Conservation (phyloP, 2,113 vertebrate species). For the Marmota monax region DNA sequence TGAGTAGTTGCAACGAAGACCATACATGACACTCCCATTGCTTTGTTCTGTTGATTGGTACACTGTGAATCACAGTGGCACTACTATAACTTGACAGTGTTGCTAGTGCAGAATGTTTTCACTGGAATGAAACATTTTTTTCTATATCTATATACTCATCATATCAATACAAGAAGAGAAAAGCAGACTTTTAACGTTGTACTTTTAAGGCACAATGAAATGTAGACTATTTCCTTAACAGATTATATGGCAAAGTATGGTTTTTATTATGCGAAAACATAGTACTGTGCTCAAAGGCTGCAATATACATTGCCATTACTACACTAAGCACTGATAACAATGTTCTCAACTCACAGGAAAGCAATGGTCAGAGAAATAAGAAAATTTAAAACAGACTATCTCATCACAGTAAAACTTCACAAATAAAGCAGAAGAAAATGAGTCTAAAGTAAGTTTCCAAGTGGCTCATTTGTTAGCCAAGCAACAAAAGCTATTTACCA, state of each 20-base stretch:
- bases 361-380: constrained; percentile 8
- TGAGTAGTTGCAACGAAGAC: neutral
- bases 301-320: neutral
- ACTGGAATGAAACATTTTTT: neutral
- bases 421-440: neutral
- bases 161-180: neutral
- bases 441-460: neutral
- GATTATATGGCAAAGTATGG: neutral
- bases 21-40: neutral
- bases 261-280: neutral
- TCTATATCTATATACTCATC: neutral
- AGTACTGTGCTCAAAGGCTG: neutral
- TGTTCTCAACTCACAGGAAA: neutral
- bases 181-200: neutral
- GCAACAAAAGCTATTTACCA: constrained; percentile 33
- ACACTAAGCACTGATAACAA: neutral
- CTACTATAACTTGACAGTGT: neutral
- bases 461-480: constrained; percentile 7
- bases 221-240: neutral
- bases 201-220: neutral
- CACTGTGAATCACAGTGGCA: neutral
- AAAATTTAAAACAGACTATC: neutral
- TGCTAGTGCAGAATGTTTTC: neutral
- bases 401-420: neutral
- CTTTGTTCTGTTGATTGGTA: neutral